These are phyloP conservation scores for Acanthosepion esculentum DNA, from an alignment of 2,888 invertebrate species.

Conservation along the genomic window DNA sequence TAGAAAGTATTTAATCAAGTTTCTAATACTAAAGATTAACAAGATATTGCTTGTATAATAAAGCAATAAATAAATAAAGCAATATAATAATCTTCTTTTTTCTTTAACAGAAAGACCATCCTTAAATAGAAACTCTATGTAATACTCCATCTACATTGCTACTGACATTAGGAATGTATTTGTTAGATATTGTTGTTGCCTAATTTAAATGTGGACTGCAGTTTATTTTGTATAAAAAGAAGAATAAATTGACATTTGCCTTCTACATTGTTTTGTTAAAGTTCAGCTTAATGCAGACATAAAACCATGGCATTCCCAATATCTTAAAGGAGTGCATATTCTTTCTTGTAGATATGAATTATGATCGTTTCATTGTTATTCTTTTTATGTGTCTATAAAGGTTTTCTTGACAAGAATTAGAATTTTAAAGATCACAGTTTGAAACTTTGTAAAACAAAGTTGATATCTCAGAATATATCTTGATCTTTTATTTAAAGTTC, in stretches of 20 bases:
- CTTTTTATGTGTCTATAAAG: neutral
- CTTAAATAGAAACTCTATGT: neutral
- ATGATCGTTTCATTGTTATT: neutral
- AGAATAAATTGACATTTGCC: neutral
- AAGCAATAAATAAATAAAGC: neutral
- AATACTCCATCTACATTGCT: neutral
- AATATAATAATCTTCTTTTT: neutral
- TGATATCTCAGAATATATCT: neutral
- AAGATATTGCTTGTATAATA: neutral
- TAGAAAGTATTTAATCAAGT: too few relatives aligned
- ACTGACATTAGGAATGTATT: neutral
- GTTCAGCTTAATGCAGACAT: slow-evolving; percentile 4
- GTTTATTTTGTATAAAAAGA: neutral
- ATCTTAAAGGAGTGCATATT: neutral
- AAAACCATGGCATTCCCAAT: neutral
- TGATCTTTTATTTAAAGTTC: neutral
- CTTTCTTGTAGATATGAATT: neutral
- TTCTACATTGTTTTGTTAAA: neutral
- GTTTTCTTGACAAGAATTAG: neutral
- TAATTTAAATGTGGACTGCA: neutral
- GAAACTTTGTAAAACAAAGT: neutral
- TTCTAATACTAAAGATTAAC: neutral
- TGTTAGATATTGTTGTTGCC: neutral
- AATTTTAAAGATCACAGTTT: neutral
- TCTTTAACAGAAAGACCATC: neutral